Evolutionary conservation across 2,888 invertebrate species (phyloP), one percentile per base, ranked within the genome.

Genomic region (Anarsia innoxiella): DNA sequence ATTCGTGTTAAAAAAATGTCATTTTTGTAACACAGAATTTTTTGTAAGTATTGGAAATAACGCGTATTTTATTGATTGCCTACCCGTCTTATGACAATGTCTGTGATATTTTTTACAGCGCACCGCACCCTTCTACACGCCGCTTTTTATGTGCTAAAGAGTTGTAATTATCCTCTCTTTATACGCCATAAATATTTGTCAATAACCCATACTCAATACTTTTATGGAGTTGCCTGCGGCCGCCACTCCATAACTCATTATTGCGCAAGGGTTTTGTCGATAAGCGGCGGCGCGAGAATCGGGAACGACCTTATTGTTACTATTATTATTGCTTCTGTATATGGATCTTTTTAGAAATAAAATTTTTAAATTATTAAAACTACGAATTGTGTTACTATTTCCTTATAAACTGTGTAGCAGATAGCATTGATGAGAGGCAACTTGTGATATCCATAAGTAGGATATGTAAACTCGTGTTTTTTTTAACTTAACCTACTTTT

Each of bases 161-260:
- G 80, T 82, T 83, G 79, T 83, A 83, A 84, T 84, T 84, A 83
- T 80, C 73, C 76, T 74, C 76, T 80, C 69, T 80, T 82, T 79
- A 80, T 83, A 77, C 72, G 71, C 73, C 75, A 80, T 83, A 82
- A 83, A 82, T 82, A 82, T 83, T 82, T 82, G 82, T 80, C 82
- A 83, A 80, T 82, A 82, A 78, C 75, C 77, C 72, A 67, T 76
- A 72, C 66, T 78, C 70, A 76, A 79, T 78, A 73, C 71, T 66
- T 79, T 82, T 79, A 83, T 83, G 76, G 70, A 77, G 66, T 76
- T 64, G 66, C 67, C 67, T 65, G 75, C 69, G 73, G 76, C 68
- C 59, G 66, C 67, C 72, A 72, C 75, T 77, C 66, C 71, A 76
- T 76, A 75, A 76, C 66, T 78, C 77, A 79, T 73, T 75, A 74